Conservation (phyloP, 2,113 vertebrate genomes). For the Bostrychus sinensis region DNA sequence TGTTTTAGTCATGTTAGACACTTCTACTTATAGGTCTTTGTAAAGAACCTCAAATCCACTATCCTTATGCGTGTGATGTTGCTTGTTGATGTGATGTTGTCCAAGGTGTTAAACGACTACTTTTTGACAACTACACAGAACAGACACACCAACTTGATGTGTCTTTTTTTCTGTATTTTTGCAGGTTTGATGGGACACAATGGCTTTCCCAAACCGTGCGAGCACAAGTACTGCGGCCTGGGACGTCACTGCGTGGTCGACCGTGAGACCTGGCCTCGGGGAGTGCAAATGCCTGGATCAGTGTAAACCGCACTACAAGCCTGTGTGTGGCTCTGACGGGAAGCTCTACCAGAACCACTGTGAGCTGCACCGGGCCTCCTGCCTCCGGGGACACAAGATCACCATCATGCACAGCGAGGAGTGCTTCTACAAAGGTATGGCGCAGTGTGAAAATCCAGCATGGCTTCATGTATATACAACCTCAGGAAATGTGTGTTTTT, state of each 20-base stretch:
- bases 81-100: too few species aligned
- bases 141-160: not conserved
- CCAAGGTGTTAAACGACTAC: too few species aligned
- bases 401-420: constrained; percentile 93
- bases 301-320: constrained; percentile 92
- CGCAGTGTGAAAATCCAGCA: not conserved
- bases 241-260: constrained; percentile 88
- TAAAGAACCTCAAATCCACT: too few species aligned
- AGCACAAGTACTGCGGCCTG: constrained; percentile 94
- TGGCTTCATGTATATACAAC: not conserved
- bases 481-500: not conserved
- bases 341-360: constrained; percentile 96
- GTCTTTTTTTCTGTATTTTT: constrained; percentile 3
- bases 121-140: too few species aligned
- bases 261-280: constrained; percentile 78
- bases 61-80: too few species aligned
- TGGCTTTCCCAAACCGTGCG: constrained; percentile 79
- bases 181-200: constrained; percentile 78
- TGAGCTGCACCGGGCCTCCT: constrained; percentile 92
- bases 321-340: constrained; percentile 94
- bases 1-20: too few species aligned
- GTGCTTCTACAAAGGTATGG: constrained; percentile 95
- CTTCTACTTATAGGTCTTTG: too few species aligned
- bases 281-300: constrained; percentile 89
- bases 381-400: constrained; percentile 85